phyloP scores from a whole-genome alignment of 1,140 invertebrate species.

The Neuroterus valhalla region DNA sequence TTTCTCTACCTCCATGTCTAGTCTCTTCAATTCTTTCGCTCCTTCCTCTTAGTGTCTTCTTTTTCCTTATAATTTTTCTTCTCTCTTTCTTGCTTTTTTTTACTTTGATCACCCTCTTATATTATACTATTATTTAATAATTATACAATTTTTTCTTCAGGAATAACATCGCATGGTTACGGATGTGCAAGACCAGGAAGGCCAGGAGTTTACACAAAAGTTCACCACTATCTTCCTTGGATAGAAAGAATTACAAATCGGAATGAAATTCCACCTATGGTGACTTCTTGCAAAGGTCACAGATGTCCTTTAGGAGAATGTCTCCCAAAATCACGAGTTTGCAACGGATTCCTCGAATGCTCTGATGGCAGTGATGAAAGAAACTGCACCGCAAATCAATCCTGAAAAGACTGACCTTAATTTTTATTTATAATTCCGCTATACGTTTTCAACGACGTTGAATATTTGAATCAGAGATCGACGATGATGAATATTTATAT shows the following conservation, averaged over 20 bases:
- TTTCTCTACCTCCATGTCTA: too few relatives aligned
- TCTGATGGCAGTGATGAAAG: conserved; percentile 84
- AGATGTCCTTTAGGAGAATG: conserved; percentile 86
- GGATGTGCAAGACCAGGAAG: conserved; percentile 88
- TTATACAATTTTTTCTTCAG: conserved; percentile 77
- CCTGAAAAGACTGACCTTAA: conserved; percentile 47
- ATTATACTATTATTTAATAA: too few relatives aligned
- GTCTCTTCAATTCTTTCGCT: too few relatives aligned
- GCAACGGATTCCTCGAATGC: conserved; percentile 86
- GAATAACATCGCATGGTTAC: conserved; percentile 91
- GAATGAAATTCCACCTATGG: conserved; percentile 59
- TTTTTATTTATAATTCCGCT: conserved; percentile 24
- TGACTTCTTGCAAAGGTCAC: conserved; percentile 79
- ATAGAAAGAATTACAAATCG: conserved; percentile 79
- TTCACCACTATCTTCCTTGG: conserved; percentile 86
- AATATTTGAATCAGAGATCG: too few relatives aligned
- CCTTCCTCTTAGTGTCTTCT: too few relatives aligned
- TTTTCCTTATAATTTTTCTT: too few relatives aligned
- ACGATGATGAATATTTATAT: too few relatives aligned
- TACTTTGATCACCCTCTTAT: too few relatives aligned
- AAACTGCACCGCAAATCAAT: conserved; percentile 59
- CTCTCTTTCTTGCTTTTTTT: too few relatives aligned
- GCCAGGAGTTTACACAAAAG: conserved; percentile 92
- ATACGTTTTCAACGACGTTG: too few relatives aligned
- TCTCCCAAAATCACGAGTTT: conserved; percentile 81